Conservation (phyloP, 2,113 vertebrate species). For the Melanotaenia duboulayi region DNA sequence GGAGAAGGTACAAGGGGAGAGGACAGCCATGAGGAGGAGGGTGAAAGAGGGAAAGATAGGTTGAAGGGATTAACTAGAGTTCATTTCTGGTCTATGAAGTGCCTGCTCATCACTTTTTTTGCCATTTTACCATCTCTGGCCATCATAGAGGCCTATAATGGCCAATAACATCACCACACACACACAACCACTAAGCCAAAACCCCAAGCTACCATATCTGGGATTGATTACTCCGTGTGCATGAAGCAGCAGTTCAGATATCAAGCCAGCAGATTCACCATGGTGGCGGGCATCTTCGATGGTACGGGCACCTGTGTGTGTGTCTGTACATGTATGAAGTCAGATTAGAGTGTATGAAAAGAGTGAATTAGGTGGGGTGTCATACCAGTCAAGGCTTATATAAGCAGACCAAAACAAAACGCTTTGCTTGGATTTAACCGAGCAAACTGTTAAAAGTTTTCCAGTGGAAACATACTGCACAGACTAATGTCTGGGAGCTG, state of each 20-base stretch:
- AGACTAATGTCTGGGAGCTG: not conserved
- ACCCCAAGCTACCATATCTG: constrained; percentile 47
- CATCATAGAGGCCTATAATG: constrained; percentile 65
- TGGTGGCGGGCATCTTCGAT: not conserved
- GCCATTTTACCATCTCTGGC: constrained; percentile 69
- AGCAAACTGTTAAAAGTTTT: too few relatives aligned
- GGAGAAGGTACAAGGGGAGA: constrained; percentile 27
- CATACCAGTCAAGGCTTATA: not conserved
- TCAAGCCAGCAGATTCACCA: constrained; percentile 42
- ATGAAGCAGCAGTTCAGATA: constrained; percentile 54
- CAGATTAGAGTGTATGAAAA: not conserved
- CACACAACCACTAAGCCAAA: constrained; percentile 33
- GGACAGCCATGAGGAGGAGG: constrained; percentile 11
- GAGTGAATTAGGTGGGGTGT: not conserved
- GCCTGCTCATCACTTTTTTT: constrained; percentile 75
- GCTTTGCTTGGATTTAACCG: too few relatives aligned
- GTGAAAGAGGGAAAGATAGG: constrained; percentile 47
- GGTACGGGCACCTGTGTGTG: not conserved
- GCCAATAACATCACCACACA: constrained; percentile 59
- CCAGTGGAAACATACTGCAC: not conserved
- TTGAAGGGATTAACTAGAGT: constrained; percentile 72
- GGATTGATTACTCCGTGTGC: constrained; percentile 58
- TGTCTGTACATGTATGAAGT: not conserved
- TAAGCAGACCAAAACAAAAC: not conserved
- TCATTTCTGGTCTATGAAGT: constrained; percentile 70